Base-by-base conservation (phyloP, 2,113 vertebrate species). In the Tachycineta bicolor region DNA sequence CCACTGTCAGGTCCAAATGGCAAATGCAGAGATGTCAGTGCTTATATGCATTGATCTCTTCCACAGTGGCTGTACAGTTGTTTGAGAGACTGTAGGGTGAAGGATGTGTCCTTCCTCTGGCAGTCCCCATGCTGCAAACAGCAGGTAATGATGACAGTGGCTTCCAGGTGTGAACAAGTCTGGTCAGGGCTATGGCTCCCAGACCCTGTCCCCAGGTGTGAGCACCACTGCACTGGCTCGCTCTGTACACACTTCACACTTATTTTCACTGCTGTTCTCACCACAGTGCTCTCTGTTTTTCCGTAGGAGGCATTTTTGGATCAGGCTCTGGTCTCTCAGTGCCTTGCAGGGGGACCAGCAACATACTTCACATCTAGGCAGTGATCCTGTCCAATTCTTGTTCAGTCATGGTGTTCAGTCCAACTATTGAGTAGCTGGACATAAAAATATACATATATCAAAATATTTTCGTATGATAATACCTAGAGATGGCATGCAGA, bases 161-260 rank as follows among this genome's bases (percentile, higher is more conserved):
- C 58, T 69, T 46, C 24, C 29, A n/a, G 37, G 21, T 1, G 2
- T 1, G 4, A 76, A 11, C 34, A 56, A 44, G 9, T 47, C 29
- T 80, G 44, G 13, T 47, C 26, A 26, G 55, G 26, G n/a, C 49
- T 47, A 5, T 39, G 16, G 47, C 25, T 75, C 7, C 49, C 60
- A 69, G n/a, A 21, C 44, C 31, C 17, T 31, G 34, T 63, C 10
- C 14, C 25, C 17, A 31, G 17, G 2, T 62, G 4, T 3, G 17
- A 43, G 37, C 39, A 24, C 22, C 0, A 0, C 39, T 52, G 46
- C 31, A 10, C 20, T n/a, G 52, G 10, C 31, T 83, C 21, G 5
- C 49, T 63, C 39, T 68, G 33, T 37, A 37, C 37, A 37, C 16
- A 18, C 3, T 44, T 20, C 37, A 37, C 16, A 18, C 3, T 44